phyloP scores from a whole-genome alignment of 2,113 vertebrate species.

The Heterocephalus glaber region DNA sequence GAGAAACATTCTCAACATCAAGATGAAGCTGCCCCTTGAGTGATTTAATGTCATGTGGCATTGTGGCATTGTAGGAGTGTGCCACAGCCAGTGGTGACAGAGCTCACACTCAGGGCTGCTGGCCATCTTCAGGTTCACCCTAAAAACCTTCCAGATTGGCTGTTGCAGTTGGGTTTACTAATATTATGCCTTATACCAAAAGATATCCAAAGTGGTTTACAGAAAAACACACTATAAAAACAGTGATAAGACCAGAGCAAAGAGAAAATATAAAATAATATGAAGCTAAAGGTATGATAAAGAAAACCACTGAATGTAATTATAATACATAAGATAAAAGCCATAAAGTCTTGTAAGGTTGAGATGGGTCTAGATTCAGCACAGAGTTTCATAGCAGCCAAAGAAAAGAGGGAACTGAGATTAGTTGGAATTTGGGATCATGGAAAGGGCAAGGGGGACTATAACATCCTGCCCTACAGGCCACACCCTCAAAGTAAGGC shows the following conservation, averaged over 20 bases:
- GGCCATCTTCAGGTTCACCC: not conserved
- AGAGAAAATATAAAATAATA: conserved; percentile 7
- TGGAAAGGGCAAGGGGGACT: not conserved
- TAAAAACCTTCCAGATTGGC: not conserved
- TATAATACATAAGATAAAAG: not conserved
- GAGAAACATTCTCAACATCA: not conserved
- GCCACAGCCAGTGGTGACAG: not conserved
- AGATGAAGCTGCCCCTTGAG: not conserved
- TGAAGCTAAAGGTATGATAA: not conserved
- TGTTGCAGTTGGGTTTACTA: not conserved
- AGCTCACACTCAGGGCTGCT: not conserved
- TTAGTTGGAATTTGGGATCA: not conserved
- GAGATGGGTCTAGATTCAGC: not conserved
- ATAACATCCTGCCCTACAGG: not conserved
- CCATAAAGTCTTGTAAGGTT: not conserved
- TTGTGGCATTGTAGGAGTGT: not conserved
- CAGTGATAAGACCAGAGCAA: not conserved
- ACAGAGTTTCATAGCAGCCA: not conserved
- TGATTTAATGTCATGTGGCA: not conserved
- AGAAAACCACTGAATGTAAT: not conserved
- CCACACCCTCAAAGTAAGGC: not conserved
- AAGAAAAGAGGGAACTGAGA: not conserved
- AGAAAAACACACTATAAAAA: not conserved
- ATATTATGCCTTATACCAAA: not conserved
- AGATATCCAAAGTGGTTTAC: not conserved